Conservation (phyloP, 2,888 invertebrate species). For the Amorpha juglandis region DNA sequence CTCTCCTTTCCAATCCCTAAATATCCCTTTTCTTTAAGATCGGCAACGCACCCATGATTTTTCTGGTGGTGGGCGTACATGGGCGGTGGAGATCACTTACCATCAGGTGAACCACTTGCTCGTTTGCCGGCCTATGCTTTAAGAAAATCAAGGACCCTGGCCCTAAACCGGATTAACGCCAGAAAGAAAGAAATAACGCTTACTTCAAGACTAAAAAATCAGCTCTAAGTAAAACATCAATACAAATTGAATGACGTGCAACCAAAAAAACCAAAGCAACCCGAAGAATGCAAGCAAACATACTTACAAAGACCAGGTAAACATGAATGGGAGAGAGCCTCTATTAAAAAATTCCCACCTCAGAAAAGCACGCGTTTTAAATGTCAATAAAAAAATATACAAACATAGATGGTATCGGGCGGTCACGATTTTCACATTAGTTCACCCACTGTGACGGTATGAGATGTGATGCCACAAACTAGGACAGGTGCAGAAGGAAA, state of each 20-base stretch:
- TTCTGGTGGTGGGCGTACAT: too few species aligned
- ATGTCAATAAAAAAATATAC: conserved; percentile 41
- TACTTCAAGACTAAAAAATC: too few species aligned
- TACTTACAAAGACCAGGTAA: background rate
- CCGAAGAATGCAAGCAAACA: background rate
- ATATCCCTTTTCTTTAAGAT: too few species aligned
- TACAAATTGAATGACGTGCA: background rate
- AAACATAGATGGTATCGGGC: conserved; percentile 52
- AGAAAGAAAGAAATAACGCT: too few species aligned
- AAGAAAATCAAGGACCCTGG: too few species aligned
- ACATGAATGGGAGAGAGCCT: conserved; percentile 19
- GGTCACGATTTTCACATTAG: conserved; percentile 58
- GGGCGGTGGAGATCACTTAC: too few species aligned
- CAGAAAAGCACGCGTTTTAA: conserved; percentile 23
- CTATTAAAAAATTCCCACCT: conserved; percentile 33
- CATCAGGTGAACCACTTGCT: too few species aligned
- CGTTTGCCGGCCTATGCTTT: too few species aligned
- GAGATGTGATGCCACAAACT: background rate
- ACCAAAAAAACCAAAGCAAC: background rate
- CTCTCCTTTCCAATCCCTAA: too few species aligned
- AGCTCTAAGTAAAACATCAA: background rate
- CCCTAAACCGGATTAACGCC: too few species aligned
- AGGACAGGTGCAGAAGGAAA: background rate
- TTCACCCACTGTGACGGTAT: conserved; percentile 18
- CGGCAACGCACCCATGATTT: too few species aligned